These are phyloP conservation scores for Slavum lentiscoides DNA, from an alignment of 2,888 invertebrate genomes.

Conservation along the genomic window DNA sequence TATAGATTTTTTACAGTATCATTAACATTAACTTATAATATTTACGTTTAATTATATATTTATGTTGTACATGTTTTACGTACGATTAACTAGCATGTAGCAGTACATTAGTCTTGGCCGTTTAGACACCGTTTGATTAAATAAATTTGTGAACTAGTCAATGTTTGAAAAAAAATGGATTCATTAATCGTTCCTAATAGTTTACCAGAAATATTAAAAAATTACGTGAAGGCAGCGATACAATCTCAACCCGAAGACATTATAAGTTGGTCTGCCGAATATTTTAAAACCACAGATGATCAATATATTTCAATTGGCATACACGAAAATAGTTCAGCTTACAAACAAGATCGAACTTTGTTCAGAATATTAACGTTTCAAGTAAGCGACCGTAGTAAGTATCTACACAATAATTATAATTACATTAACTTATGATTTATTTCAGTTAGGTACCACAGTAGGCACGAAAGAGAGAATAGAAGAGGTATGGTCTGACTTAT, in stretches of 20 bases:
- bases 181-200: slow-evolving; percentile 78
- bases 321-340: background rate
- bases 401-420: background rate
- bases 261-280: slow-evolving; percentile 79
- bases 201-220: slow-evolving; percentile 80
- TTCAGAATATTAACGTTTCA: slow-evolving; percentile 47
- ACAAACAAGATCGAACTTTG: slow-evolving; percentile 26
- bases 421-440: background rate
- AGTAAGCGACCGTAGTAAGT: slow-evolving; percentile 2
- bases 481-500: slow-evolving; percentile 43
- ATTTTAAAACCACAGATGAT: slow-evolving; percentile 71
- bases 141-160: background rate
- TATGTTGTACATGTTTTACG: too few species aligned
- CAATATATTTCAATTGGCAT: background rate
- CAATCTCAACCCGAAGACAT: slow-evolving; percentile 87
- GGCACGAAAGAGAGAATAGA: slow-evolving; percentile 41
- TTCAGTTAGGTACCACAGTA: slow-evolving; percentile 39
- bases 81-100: too few species aligned
- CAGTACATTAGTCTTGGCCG: background rate
- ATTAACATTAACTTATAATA: too few species aligned
- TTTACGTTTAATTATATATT: too few species aligned
- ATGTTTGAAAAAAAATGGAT: slow-evolving; percentile 8
- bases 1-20: too few species aligned
- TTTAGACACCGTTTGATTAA: too few species aligned
- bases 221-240: slow-evolving; percentile 89